phyloP scores from a whole-genome alignment of 2,888 invertebrate genomes.

The Drosophila rellima region DNA sequence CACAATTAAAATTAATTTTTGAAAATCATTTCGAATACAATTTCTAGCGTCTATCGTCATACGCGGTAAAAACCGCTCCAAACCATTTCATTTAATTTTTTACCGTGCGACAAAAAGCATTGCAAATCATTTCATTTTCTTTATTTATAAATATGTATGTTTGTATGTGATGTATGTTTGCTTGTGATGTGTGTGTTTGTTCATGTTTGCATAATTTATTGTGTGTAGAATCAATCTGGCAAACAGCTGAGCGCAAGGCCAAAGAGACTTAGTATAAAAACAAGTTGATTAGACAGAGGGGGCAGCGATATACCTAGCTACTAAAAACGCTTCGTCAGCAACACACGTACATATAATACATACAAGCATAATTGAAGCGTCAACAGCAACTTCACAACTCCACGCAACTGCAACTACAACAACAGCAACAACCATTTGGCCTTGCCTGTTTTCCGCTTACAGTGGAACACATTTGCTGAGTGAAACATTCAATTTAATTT shows the following conservation, averaged over 20 bases:
- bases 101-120: slow-evolving; percentile 8
- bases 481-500: neutral
- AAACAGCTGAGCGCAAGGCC: slow-evolving; percentile 55
- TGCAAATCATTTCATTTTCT: slow-evolving; percentile 17
- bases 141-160: neutral
- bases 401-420: slow-evolving; percentile 24
- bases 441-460: slow-evolving; percentile 40
- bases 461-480: slow-evolving; percentile 28
- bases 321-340: slow-evolving; percentile 23
- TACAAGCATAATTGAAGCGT: slow-evolving; percentile 6
- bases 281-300: neutral
- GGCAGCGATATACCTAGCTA: slow-evolving; percentile 4
- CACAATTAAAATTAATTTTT: slow-evolving; percentile 61
- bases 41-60: slow-evolving; percentile 1
- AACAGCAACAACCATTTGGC: slow-evolving; percentile 27
- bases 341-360: neutral
- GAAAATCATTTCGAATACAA: slow-evolving; percentile 9
- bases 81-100: slow-evolving; percentile 2
- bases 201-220: slow-evolving; percentile 36
- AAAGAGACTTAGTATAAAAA: neutral
- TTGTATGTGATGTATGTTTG: neutral
- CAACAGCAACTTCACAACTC: slow-evolving; percentile 33
- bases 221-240: slow-evolving; percentile 39
- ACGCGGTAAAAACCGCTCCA: neutral
- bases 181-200: slow-evolving; percentile 11